phyloP scores from a whole-genome alignment of 2,888 invertebrate genomes.

The Cecidostiba fungosa region DNA sequence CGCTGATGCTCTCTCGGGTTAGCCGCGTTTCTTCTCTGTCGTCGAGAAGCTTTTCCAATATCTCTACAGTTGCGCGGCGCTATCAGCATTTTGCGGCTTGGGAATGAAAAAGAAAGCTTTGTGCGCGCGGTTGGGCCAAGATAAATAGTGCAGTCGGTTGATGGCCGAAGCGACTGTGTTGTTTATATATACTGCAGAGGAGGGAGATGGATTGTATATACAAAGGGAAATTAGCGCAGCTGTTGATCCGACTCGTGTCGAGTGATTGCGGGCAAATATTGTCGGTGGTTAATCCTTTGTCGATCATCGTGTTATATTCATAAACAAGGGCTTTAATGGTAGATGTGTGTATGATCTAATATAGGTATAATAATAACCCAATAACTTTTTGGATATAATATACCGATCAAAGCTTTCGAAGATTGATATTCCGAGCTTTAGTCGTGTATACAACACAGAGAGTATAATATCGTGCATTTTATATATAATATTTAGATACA shows the following conservation, averaged over 20 bases:
- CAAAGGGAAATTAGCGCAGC: conserved; percentile 14
- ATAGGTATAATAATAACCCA: not conserved
- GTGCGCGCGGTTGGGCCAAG: not conserved
- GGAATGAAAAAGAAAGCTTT: conserved; percentile 28
- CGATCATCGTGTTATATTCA: not conserved
- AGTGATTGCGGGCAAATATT: not conserved
- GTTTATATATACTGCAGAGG: not conserved
- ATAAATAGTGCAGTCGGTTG: not conserved
- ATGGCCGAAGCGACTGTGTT: not conserved
- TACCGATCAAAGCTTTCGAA: not conserved
- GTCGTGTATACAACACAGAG: not conserved
- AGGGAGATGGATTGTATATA: not conserved
- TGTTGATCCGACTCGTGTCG: not conserved
- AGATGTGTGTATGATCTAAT: not conserved
- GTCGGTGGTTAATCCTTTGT: not conserved
- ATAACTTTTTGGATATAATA: not conserved
- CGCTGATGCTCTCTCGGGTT: not conserved
- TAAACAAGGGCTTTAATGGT: not conserved
- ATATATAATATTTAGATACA: too few species aligned
- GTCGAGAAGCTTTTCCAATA: conserved; percentile 43
- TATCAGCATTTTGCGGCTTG: conserved; percentile 45
- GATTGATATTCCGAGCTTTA: not conserved
- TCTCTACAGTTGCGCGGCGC: conserved; percentile 14
- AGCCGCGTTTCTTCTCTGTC: not conserved
- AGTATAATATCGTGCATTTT: not conserved